These are phyloP conservation scores for Acanthosepion lycidas DNA, from an alignment of 2,888 invertebrate genomes.

Conservation along the genomic window DNA sequence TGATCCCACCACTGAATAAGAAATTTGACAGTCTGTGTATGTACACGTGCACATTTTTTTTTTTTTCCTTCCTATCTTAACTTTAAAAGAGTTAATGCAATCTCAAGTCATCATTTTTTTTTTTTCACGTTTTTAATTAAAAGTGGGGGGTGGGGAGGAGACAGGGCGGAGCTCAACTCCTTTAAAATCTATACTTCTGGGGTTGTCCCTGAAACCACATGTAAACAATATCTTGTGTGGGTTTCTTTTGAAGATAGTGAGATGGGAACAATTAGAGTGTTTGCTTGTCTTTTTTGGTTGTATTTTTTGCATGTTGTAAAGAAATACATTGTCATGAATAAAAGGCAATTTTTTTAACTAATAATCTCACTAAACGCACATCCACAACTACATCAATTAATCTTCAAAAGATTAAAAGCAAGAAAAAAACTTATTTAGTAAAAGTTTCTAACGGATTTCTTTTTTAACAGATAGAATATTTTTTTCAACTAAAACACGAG, in stretches of 20 bases:
- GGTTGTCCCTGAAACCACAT: neutral
- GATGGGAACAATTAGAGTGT: neutral
- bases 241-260: neutral
- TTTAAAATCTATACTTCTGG: neutral
- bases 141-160: neutral
- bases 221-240: neutral
- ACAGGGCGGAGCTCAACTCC: neutral
- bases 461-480: no score
- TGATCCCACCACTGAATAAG: neutral
- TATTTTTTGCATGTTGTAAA: neutral
- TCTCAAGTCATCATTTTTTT: neutral
- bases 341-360: neutral
- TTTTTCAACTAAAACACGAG: no score
- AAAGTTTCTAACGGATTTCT: no score
- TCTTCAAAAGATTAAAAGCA: neutral
- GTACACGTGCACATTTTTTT: no score
- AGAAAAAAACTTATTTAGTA: no score
- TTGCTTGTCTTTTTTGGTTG: neutral
- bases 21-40: neutral
- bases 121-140: neutral
- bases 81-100: neutral
- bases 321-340: neutral
- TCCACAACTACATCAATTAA: neutral
- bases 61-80: neutral
- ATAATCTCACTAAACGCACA: neutral